Evolutionary conservation across 2,113 vertebrate genomes (phyloP).

Genomic region (Pollimyrus isidori): DNA sequence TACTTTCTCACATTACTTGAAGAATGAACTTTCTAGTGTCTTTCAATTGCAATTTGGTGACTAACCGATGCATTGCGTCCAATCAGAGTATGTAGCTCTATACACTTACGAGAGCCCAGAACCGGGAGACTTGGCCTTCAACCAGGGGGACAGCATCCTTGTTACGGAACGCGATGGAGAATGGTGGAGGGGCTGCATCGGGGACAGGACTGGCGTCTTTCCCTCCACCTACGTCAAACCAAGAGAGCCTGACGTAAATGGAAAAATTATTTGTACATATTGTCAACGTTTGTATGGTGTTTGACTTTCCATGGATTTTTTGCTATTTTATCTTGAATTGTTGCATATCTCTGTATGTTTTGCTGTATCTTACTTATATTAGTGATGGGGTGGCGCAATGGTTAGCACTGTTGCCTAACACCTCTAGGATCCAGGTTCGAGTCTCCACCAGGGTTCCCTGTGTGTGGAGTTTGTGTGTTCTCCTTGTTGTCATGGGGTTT

Average conservation of each 20-base stretch:
- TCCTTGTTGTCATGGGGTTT: too few relatives aligned
- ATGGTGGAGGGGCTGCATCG: constrained; percentile 88
- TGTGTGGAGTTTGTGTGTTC: too few relatives aligned
- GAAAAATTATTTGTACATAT: background rate
- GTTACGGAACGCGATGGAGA: constrained; percentile 87
- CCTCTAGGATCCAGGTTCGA: too few relatives aligned
- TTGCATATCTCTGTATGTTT: background rate
- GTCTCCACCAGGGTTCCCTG: too few relatives aligned
- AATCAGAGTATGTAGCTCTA: constrained; percentile 78
- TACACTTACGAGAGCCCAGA: constrained; percentile 86
- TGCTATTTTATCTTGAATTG: background rate
- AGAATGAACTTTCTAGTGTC: background rate
- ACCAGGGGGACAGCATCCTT: constrained; percentile 79
- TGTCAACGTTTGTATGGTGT: background rate
- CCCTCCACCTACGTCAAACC: constrained; percentile 90
- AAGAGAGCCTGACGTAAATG: constrained; percentile 79
- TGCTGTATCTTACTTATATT: too few relatives aligned
- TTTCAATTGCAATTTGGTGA: background rate
- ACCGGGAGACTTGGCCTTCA: constrained; percentile 77
- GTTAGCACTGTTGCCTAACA: too few relatives aligned
- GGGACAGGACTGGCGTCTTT: constrained; percentile 76
- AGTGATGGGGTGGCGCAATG: too few relatives aligned
- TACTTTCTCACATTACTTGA: background rate
- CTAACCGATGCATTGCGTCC: constrained; percentile 18
- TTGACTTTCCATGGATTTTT: background rate